A percentile compares a stretch with the other conserved stretches of the same genome.
These are phyloP conservation scores for Cosmorhoe ocellata DNA, from an alignment of 2,888 invertebrate genomes.

Conservation along the genomic window DNA sequence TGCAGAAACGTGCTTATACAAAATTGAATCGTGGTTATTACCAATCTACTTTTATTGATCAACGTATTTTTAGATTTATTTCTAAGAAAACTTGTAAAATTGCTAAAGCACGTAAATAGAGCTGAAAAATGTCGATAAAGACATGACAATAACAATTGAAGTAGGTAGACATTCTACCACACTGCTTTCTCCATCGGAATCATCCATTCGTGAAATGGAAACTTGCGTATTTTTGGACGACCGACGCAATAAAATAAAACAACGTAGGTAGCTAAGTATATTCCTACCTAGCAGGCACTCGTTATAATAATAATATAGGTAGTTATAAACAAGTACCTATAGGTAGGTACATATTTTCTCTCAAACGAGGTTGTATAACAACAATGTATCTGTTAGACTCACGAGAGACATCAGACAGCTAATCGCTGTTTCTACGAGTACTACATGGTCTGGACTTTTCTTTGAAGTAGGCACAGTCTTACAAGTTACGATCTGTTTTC, in stretches of 20 bases:
- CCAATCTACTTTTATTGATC: slow-evolving; percentile 21
- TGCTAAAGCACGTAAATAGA: slow-evolving; percentile 34
- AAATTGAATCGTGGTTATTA: slow-evolving; percentile 11
- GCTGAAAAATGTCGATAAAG: slow-evolving; percentile 35
- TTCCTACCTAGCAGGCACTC: background rate
- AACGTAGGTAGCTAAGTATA: background rate
- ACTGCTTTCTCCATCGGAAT: slow-evolving; percentile 64
- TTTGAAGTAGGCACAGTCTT: too few species aligned
- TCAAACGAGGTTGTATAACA: too few species aligned
- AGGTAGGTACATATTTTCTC: too few species aligned
- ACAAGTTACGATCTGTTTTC: too few species aligned
- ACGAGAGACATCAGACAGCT: too few species aligned
- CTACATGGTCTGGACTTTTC: too few species aligned
- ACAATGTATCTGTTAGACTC: too few species aligned
- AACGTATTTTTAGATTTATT: slow-evolving; percentile 15
- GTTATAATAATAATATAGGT: too few species aligned
- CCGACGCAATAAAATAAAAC: slow-evolving; percentile 10
- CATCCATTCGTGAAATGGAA: slow-evolving; percentile 72
- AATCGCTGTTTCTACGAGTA: too few species aligned
- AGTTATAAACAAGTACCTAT: too few species aligned
- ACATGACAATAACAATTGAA: slow-evolving; percentile 31
- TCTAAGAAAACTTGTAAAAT: slow-evolving; percentile 15
- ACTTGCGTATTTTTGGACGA: slow-evolving; percentile 34
- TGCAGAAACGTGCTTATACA: slow-evolving; percentile 25
- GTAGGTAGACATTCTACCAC: slow-evolving; percentile 32